Percentiles rank a stretch among this genome's conserved stretches.
phyloP scores from a whole-genome alignment of 2,888 invertebrate species.

The Pseudococcus viburni region DNA sequence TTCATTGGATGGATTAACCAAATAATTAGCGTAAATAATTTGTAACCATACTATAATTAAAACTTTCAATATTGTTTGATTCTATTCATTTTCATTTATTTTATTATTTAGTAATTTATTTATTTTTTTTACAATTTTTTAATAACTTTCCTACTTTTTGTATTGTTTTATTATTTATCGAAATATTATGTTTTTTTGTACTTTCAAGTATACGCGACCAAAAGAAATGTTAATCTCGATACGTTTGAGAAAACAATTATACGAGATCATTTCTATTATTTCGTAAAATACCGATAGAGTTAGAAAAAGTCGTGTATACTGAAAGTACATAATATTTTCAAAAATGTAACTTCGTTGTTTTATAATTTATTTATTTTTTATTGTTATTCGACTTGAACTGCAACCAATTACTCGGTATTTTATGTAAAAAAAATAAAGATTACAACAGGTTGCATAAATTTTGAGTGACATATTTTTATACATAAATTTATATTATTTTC shows the following conservation, averaged over 20 bases:
- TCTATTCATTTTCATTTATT: constrained; percentile 18
- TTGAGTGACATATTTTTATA: neutral
- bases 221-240: neutral
- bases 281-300: too few species aligned
- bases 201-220: neutral
- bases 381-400: neutral
- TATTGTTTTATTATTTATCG: neutral
- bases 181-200: neutral
- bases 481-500: neutral
- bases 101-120: constrained; percentile 5
- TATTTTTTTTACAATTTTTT: neutral
- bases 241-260: too few species aligned
- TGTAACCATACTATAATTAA: constrained; percentile 73
- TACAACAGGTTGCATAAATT: neutral
- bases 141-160: constrained; percentile 8
- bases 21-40: constrained; percentile 94
- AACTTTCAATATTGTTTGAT: constrained; percentile 9
- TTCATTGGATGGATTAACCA: constrained; percentile 98
- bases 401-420: neutral
- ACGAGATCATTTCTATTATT: too few species aligned
- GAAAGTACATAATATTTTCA: neutral
- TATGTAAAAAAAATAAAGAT: neutral
- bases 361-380: neutral
- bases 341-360: neutral
- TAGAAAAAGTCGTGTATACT: neutral